phyloP scores from a whole-genome alignment of 1,140 invertebrate genomes.

The Drosophila novamexicana region DNA sequence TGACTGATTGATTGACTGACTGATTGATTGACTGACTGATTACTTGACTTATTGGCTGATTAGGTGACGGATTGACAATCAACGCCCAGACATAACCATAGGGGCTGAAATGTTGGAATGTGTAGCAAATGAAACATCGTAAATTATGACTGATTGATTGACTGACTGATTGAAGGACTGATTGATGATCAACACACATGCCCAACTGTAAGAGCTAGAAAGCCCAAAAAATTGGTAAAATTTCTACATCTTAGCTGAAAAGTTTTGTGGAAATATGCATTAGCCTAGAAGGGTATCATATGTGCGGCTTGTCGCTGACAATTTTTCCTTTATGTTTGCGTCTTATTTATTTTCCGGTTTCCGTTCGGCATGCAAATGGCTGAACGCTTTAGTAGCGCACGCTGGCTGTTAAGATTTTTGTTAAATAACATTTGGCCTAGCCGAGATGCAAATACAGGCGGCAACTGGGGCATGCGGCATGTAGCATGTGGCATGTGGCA shows the following conservation, averaged over 20 bases:
- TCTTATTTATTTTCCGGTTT: not conserved
- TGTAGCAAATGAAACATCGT: too few relatives aligned
- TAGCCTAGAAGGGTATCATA: not conserved
- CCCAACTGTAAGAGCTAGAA: too few relatives aligned
- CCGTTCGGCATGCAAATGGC: slow-evolving; percentile 13
- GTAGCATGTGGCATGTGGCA: not conserved
- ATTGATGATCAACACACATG: not conserved
- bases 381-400: slow-evolving; percentile 5
- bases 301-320: not conserved
- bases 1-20: too few relatives aligned
- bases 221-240: too few relatives aligned
- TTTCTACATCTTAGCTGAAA: too few relatives aligned
- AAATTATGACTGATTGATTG: not conserved
- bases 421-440: slow-evolving; percentile 38
- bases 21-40: too few relatives aligned
- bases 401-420: slow-evolving; percentile 26
- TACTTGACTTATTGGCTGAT: too few relatives aligned
- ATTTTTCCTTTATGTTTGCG: slow-evolving; percentile 13
- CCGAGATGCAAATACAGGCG: slow-evolving; percentile 3
- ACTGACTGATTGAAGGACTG: not conserved
- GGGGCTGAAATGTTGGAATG: too few relatives aligned
- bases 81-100: too few relatives aligned
- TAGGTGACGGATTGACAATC: too few relatives aligned
- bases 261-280: too few relatives aligned
- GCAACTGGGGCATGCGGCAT: not conserved